Conservation (phyloP, 2,888 invertebrate species). For the Phymatocera aterrima region DNA sequence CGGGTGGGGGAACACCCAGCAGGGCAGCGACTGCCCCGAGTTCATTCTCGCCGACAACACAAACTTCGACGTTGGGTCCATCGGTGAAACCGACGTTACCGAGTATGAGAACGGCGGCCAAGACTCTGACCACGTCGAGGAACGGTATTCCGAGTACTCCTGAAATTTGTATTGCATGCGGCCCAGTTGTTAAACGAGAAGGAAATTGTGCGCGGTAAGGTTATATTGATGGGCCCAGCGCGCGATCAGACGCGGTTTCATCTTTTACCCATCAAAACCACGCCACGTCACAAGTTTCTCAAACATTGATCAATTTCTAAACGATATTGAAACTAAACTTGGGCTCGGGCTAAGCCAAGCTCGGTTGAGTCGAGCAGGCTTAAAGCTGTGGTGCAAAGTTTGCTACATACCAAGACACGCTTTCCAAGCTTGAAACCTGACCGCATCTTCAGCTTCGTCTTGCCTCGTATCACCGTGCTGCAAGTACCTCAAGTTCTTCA, state of each 20-base stretch:
- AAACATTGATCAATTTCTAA: neutral
- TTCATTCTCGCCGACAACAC: conserved; percentile 89
- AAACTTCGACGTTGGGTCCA: conserved; percentile 85
- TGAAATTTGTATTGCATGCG: conserved; percentile 36
- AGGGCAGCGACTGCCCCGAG: conserved; percentile 91
- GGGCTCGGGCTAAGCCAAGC: too few relatives aligned
- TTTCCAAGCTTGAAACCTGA: conserved; percentile 93
- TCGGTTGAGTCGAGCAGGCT: neutral
- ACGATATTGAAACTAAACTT: neutral
- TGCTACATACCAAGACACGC: conserved; percentile 82
- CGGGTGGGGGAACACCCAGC: conserved; percentile 85
- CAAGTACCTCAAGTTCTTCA: conserved; percentile 89
- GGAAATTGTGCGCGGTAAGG: neutral
- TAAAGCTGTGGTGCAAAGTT: neutral
- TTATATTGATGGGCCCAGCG: neutral
- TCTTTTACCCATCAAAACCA: neutral
- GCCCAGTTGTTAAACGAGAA: neutral
- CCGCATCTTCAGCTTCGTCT: conserved; percentile 84
- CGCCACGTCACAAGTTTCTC: too few relatives aligned
- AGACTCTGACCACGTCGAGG: conserved; percentile 92
- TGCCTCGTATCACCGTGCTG: conserved; percentile 85
- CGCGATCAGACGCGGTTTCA: too few relatives aligned
- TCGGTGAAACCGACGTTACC: conserved; percentile 95
- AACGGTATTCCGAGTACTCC: conserved; percentile 95
- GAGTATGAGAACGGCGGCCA: conserved; percentile 92